Evolutionary conservation across 1,140 invertebrate species (phyloP), one percentile per base, ranked within the genome.

Genomic region (Papilio xuthus): DNA sequence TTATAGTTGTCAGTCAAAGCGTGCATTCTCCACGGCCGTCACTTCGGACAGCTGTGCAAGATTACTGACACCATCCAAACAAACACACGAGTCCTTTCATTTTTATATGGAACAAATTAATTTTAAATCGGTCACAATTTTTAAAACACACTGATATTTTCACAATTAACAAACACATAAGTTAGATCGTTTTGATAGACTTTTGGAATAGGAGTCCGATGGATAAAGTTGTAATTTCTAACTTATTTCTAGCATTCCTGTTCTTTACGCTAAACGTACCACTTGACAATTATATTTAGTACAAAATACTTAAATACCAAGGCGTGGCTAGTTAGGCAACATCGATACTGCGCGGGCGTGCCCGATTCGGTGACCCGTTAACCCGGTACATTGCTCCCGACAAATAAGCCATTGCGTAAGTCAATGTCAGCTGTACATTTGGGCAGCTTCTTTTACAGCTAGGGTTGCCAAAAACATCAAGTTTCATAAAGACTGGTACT

Each of bases 371-470:
- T 63, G 71, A 78, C 81, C 77, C 78, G 77, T 72, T 80, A 80
- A 71, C 50, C 74, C 53, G 74, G 82, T 77, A 37, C 82, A 78
- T 79, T 83, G 79, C 82, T 78, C 81, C 70, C 72, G 72, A 41
- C 78, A 79, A 83, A 81, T 81, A 79, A 81, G 77, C 78, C 37
- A 63, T 80, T 79, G 82, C 72, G 79, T 82, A 82, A 77, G 50
- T 78, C 79, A 79, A 80, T 81, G 79, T 82, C 79, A 78, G 44
- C 67, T 73, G 60, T 47, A 50, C 78, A 78, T 79, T 81, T 67
- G 63, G 78, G 53, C 53, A 28, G 50, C 53, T 60, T 32, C 73
- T 20, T 20, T 60, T 37, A 56, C 26, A 9, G 53, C 18, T 60
- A 75, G 73, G 73, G 73, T 60, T 75, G 73, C 32, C 53, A 75